These are phyloP conservation scores for Perca schrenkii DNA, from an alignment of 2,113 vertebrate genomes.

Conservation along the genomic window DNA sequence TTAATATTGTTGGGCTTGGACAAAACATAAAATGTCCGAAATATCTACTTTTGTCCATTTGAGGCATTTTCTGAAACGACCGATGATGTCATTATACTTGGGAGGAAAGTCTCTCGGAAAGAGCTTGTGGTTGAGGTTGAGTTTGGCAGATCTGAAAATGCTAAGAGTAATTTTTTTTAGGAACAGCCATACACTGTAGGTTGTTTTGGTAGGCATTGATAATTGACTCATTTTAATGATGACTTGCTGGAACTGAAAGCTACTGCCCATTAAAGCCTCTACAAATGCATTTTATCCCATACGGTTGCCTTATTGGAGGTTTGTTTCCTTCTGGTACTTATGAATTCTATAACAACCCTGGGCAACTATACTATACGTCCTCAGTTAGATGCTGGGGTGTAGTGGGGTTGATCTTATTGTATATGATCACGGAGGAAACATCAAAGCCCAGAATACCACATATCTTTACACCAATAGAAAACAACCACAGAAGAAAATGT, in stretches of 20 bases:
- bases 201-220: neutral
- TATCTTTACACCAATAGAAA: neutral
- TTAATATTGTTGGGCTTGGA: neutral
- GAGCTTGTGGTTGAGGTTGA: neutral
- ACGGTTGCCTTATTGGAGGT: neutral
- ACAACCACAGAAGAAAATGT: constrained; percentile 11
- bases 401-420: neutral
- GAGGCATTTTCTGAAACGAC: neutral
- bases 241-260: neutral
- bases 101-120: neutral
- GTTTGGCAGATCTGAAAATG: neutral
- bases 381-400: neutral
- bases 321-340: neutral
- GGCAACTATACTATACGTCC: neutral
- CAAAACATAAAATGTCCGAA: neutral
- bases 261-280: neutral
- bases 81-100: neutral
- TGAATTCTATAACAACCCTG: neutral
- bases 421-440: neutral
- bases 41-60: neutral
- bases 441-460: neutral
- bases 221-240: neutral
- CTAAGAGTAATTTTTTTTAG: neutral
- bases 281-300: neutral
- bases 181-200: neutral